Percentiles rank a stretch among this genome's conserved stretches.
Conservation (phyloP, 2,113 vertebrate species). For the Odontesthes bonariensis region DNA sequence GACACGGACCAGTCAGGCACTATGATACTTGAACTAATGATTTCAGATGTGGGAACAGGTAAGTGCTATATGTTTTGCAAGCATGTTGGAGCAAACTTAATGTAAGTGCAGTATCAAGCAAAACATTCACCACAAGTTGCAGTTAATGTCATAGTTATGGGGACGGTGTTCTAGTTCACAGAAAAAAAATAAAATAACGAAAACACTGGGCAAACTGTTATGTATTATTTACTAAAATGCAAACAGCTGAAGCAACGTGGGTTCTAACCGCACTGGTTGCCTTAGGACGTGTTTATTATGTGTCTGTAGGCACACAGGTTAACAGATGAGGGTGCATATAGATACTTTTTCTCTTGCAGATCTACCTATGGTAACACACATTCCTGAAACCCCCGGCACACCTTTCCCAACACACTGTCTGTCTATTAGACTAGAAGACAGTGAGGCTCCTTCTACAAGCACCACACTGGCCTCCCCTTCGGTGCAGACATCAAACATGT, state of each 20-base stretch:
- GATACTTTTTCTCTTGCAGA: not conserved
- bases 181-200: too few species aligned
- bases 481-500: not conserved
- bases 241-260: not conserved
- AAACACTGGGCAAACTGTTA: too few species aligned
- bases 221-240: not conserved
- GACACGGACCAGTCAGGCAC: not conserved
- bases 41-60: slow-evolving; percentile 9
- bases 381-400: not conserved
- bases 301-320: not conserved
- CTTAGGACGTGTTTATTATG: not conserved
- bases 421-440: slow-evolving; percentile 9
- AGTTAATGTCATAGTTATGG: not conserved
- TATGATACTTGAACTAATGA: not conserved
- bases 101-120: not conserved
- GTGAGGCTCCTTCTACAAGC: slow-evolving; percentile 9
- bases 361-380: not conserved
- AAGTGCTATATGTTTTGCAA: not conserved
- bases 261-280: too few species aligned
- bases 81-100: not conserved
- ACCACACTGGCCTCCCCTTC: not conserved
- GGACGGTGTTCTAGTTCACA: too few species aligned
- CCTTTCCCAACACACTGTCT: not conserved
- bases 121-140: not conserved
- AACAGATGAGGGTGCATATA: not conserved